These are phyloP conservation scores for Pilophorus perplexus DNA, from an alignment of 2,888 invertebrate species.

Conservation along the genomic window DNA sequence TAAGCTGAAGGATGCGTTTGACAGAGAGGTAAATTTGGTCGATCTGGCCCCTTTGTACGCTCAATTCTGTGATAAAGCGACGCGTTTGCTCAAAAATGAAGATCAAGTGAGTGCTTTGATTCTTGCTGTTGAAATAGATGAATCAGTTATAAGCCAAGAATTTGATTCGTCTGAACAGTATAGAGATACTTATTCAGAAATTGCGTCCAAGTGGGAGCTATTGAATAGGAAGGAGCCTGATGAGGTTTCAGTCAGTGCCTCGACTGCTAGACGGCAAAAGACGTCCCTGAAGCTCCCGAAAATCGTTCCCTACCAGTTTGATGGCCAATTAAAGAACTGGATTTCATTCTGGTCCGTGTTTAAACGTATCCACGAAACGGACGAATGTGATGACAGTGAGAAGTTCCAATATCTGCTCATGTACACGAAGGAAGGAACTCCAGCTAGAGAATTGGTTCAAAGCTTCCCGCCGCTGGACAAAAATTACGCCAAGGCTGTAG, in stretches of 20 bases:
- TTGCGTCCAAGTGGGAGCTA: not conserved
- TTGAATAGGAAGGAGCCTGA: not conserved
- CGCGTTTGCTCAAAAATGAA: slow-evolving; percentile 9
- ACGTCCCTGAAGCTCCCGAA: slow-evolving; percentile 25
- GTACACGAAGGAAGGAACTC: slow-evolving; percentile 35
- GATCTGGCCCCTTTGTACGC: not conserved
- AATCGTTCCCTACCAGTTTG: slow-evolving; percentile 47
- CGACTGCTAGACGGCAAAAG: not conserved
- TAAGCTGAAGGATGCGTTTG: not conserved
- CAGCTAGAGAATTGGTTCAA: slow-evolving; percentile 45
- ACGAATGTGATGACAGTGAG: slow-evolving; percentile 19
- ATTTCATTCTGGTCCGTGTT: slow-evolving; percentile 48
- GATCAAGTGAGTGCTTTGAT: not conserved
- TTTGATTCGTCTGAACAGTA: slow-evolving; percentile 2
- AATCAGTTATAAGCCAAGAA: slow-evolving; percentile 8
- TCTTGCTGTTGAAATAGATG: not conserved
- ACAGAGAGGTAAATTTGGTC: not conserved
- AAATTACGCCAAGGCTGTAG: slow-evolving; percentile 49
- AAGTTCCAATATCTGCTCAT: slow-evolving; percentile 47
- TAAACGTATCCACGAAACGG: slow-evolving; percentile 20
- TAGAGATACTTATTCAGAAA: not conserved
- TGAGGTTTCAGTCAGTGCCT: not conserved
- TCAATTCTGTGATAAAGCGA: slow-evolving; percentile 9
- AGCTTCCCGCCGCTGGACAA: slow-evolving; percentile 40
- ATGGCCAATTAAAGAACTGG: slow-evolving; percentile 48